Conservation (phyloP, 2,797 vertebrate genomes). For the Pseudochirops corinnae region DNA sequence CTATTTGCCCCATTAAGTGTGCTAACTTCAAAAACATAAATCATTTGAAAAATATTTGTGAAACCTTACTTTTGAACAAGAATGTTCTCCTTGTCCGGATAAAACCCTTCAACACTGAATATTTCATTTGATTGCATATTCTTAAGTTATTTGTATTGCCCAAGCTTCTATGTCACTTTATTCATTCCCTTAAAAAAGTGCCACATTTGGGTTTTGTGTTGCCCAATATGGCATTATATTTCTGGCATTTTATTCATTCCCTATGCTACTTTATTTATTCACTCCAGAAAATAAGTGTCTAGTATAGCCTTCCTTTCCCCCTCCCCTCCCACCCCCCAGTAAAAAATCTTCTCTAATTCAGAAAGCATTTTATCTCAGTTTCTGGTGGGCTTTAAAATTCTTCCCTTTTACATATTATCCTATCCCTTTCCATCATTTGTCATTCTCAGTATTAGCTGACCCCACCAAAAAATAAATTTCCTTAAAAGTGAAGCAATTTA, state of each 20-base stretch:
- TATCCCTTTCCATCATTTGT: not conserved
- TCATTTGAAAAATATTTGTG: not conserved
- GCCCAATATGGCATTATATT: not conserved
- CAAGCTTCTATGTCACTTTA: no score
- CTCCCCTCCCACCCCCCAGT: not conserved
- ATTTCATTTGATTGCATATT: not conserved
- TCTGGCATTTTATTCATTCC: not conserved
- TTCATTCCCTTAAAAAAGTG: no score
- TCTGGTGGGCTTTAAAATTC: constrained; percentile 60
- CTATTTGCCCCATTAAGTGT: not conserved
- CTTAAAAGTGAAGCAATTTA: constrained; percentile 59
- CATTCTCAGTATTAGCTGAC: constrained; percentile 15
- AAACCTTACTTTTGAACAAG: not conserved
- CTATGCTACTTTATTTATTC: not conserved
- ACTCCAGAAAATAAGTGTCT: not conserved
- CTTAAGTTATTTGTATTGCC: not conserved
- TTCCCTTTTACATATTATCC: not conserved
- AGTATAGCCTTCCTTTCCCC: not conserved
- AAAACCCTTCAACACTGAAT: not conserved
- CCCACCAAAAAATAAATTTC: constrained; percentile 30
- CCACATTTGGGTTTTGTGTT: not conserved
- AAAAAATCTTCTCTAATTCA: constrained; percentile 21
- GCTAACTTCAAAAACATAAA: not conserved
- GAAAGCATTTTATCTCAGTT: constrained; percentile 17
- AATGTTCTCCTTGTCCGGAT: not conserved